These are phyloP conservation scores for Melanostigma gelatinosum DNA, from an alignment of 2,113 vertebrate genomes.

Conservation along the genomic window DNA sequence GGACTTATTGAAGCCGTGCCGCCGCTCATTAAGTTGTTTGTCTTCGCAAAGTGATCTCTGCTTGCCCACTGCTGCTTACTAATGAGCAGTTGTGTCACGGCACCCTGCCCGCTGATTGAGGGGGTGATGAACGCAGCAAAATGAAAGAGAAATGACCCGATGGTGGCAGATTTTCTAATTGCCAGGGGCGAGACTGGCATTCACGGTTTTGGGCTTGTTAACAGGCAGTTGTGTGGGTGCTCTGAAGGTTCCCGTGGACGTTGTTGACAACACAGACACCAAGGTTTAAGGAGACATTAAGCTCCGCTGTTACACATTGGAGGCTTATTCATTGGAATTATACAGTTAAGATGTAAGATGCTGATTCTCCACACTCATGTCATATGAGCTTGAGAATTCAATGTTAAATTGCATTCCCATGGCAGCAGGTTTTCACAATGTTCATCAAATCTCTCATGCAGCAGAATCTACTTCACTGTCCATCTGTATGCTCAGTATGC, in stretches of 20 bases:
- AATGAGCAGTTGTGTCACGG: slow-evolving; percentile 72
- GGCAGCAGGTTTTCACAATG: slow-evolving; percentile 3
- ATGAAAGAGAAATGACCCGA: slow-evolving; percentile 51
- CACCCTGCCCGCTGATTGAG: slow-evolving; percentile 59
- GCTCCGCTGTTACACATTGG: background rate
- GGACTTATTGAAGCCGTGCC: slow-evolving; percentile 72
- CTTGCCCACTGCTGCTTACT: slow-evolving; percentile 70
- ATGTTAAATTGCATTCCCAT: background rate
- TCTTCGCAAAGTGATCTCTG: slow-evolving; percentile 75
- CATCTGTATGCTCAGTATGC: slow-evolving; percentile 31
- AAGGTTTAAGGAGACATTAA: slow-evolving; percentile 4
- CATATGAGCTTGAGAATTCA: background rate
- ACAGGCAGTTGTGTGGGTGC: slow-evolving; percentile 26
- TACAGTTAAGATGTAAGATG: background rate
- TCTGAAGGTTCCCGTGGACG: slow-evolving; percentile 16
- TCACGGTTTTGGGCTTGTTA: slow-evolving; percentile 41
- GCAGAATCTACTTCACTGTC: background rate
- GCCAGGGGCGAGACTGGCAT: background rate
- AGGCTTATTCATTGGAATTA: slow-evolving; percentile 12
- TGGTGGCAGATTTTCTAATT: slow-evolving; percentile 35
- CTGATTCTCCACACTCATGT: background rate
- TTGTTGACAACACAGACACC: background rate
- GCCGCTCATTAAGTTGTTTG: slow-evolving; percentile 81
- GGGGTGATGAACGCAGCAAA: slow-evolving; percentile 54
- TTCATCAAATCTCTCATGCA: background rate